These are phyloP conservation scores for Caenorhabditis sp. DNA, from an alignment of 2,888 invertebrate genomes.

Conservation along the genomic window DNA sequence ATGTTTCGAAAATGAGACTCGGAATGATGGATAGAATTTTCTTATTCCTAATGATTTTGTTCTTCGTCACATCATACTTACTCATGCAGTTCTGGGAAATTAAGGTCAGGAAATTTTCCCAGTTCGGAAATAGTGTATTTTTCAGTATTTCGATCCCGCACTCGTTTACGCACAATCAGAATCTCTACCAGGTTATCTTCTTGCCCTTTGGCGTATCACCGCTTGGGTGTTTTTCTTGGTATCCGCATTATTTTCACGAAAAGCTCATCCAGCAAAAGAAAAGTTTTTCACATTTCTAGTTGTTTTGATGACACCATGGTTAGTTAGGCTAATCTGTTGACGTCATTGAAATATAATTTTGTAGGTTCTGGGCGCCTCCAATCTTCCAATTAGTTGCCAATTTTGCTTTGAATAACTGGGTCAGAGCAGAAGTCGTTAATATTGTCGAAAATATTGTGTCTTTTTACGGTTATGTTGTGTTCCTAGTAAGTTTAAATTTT, in stretches of 20 bases:
- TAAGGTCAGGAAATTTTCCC: conserved; percentile 32
- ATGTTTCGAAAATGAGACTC: conserved; percentile 47
- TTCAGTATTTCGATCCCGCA: conserved; percentile 87
- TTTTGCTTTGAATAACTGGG: conserved; percentile 83
- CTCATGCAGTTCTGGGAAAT: conserved; percentile 59
- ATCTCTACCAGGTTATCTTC: conserved; percentile 83
- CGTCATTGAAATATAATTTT: not conserved
- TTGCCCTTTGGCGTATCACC: conserved; percentile 67
- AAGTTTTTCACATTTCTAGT: conserved; percentile 85
- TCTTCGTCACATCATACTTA: conserved; percentile 32
- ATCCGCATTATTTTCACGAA: conserved; percentile 80
- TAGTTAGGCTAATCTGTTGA: conserved; percentile 15
- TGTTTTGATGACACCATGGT: conserved; percentile 84
- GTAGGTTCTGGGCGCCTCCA: conserved; percentile 83
- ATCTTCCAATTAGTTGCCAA: conserved; percentile 82
- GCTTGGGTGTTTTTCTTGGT: conserved; percentile 86
- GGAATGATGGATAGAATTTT: conserved; percentile 24
- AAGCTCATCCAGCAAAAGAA: conserved; percentile 84
- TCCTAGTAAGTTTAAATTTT: conserved; percentile 76
- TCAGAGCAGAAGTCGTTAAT: conserved; percentile 81
- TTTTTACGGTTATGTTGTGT: conserved; percentile 79
- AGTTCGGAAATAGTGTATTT: conserved; percentile 17
- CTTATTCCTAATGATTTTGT: conserved; percentile 17
- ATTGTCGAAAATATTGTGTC: conserved; percentile 79
- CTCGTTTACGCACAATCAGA: conserved; percentile 88